Base-by-base conservation (phyloP, 2,797 vertebrate genomes). In the Tiaroga cobitis region DNA sequence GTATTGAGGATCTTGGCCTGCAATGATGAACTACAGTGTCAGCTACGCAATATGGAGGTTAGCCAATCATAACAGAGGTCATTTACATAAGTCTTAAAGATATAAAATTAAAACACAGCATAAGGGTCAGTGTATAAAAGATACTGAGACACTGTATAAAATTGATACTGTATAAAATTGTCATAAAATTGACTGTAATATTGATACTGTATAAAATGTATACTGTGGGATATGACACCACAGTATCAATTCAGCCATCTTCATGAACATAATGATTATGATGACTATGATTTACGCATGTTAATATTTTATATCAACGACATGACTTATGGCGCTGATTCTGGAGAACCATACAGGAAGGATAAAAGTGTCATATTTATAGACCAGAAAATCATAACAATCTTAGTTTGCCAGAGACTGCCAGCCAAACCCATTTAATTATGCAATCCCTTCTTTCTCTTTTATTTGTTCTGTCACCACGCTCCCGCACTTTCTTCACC, bases 371-470 rank as follows among this genome's bases (percentile, higher is more conserved):
- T 34, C 51, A 41, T 80, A 92, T 91, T 92, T 94, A 94, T 92
- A 93, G 92, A 92, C 87, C 89, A 90, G 92, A 94, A 90, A 92
- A 89, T 88, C 90, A 90, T 92, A 94, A 95, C 95, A 93, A 80
- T 89, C 88, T 94, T 94, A 93, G 82, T 89, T 89, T 89, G 91
- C 91, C 89, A 41, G 84, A 91, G 92, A 93, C 93, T 89, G 91
- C 92, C 91, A 92, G 91, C 92, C 91, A 92, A 91, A 92, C 91
- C 91, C 92, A 88, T 93, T 94, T 91, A 93, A 94, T 93, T 94
- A 93, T 92, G 91, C 91, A 93, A 92, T 92, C 90, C 90, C 88
- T 78, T 85, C 87, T 92, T 91, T 86, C 78, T 76, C 77, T 80
- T 93, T 90, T 91, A 92, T 94, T 94, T 89, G 88, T 93, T 93